Percentiles rank a stretch among this genome's conserved stretches.
These are phyloP conservation scores for Mellivora capensis DNA, from an alignment of 2,113 vertebrate species.

Conservation along the genomic window DNA sequence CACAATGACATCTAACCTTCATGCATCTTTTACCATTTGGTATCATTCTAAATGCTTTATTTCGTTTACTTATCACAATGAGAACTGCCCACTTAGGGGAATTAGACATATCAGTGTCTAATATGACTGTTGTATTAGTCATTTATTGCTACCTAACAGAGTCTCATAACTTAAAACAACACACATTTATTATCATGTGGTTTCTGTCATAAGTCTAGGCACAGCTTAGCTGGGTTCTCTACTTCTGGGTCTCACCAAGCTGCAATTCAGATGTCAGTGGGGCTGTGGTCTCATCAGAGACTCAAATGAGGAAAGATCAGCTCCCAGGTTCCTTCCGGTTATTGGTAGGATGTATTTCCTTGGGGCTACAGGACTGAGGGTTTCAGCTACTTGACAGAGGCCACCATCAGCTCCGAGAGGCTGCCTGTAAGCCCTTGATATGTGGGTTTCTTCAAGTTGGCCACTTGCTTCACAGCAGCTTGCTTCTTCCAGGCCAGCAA, in stretches of 20 bases:
- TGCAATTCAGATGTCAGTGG: not conserved
- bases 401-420: not conserved
- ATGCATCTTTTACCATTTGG: too few species aligned
- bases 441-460: not conserved
- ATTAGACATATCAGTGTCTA: too few species aligned
- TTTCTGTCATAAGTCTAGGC: not conserved
- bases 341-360: not conserved
- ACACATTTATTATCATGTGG: not conserved
- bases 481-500: not conserved
- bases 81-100: not conserved
- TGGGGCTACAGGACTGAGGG: not conserved
- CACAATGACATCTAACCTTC: not conserved
- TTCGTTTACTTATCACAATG: not conserved
- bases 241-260: not conserved
- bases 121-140: not conserved
- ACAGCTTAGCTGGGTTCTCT: not conserved
- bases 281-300: not conserved
- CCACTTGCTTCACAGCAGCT: too few species aligned
- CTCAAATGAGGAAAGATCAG: not conserved
- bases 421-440: not conserved
- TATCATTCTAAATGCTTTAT: not conserved
- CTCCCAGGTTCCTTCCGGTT: not conserved
- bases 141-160: not conserved
- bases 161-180: not conserved
- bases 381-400: not conserved